A percentile compares a stretch with the other conserved stretches of the same genome.
Conservation (phyloP, 2,797 vertebrate species). For the Cetoscarus ocellatus region DNA sequence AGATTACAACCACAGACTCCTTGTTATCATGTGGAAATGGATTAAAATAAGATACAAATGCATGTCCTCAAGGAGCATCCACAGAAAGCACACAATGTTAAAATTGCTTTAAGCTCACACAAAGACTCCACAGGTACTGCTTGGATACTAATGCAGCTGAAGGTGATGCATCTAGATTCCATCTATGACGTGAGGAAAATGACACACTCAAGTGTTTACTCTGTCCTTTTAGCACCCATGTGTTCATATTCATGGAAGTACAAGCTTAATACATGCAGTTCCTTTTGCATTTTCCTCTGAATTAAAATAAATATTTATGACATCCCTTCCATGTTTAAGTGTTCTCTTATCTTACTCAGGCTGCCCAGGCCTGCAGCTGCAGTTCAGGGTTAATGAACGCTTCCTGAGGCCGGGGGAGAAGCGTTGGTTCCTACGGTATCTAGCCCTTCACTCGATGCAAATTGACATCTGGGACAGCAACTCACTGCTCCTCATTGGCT, state of each 20-base stretch:
- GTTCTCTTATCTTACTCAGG: slow-evolving; percentile 71
- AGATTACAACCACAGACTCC: no score
- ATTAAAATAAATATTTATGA: slow-evolving; percentile 6
- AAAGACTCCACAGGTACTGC: no score
- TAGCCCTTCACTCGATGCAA: slow-evolving; percentile 91
- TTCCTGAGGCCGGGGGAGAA: slow-evolving; percentile 89
- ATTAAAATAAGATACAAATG: no score
- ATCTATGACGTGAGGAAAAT: neutral
- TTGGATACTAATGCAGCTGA: no score
- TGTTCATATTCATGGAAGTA: neutral
- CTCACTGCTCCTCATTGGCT: slow-evolving; percentile 93
- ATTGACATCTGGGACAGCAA: slow-evolving; percentile 95
- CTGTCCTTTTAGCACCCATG: no score
- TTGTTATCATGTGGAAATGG: no score
- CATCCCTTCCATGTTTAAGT: slow-evolving; percentile 2
- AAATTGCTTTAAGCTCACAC: no score
- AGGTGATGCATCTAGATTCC: no score
- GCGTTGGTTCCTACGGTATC: slow-evolving; percentile 89
- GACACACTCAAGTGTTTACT: neutral
- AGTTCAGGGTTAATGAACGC: slow-evolving; percentile 87
- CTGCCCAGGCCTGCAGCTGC: slow-evolving; percentile 88
- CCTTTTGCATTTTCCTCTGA: neutral
- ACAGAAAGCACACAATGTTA: no score
- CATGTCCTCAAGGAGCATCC: no score
- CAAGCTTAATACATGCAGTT: neutral